Conservation (phyloP, 2,797 vertebrate species). For the Molothrus aeneus region DNA sequence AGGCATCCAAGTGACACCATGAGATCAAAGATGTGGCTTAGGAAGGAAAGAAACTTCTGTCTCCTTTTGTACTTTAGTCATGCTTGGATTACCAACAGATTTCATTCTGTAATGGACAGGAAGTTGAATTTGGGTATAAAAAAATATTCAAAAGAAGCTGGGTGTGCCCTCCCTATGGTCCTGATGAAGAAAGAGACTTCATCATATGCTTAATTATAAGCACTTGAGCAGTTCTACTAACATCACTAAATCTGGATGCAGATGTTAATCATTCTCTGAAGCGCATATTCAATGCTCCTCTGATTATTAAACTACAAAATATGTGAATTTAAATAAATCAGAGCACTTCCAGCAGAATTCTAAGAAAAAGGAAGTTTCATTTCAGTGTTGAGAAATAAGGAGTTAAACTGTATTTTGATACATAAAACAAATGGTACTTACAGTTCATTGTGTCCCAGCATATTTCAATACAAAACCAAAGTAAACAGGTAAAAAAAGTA, state of each 20-base stretch:
- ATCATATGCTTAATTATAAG: neutral
- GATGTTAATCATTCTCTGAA: constrained; percentile 21
- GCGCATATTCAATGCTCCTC: neutral
- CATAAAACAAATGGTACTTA: neutral
- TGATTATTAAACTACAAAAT: neutral
- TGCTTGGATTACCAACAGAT: constrained; percentile 32
- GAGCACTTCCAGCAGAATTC: neutral
- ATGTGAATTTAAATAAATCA: neutral
- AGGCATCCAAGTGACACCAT: neutral
- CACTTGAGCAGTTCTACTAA: neutral
- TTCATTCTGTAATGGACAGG: neutral
- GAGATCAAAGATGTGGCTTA: constrained; percentile 24
- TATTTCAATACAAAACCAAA: constrained; percentile 8
- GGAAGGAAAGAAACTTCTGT: constrained; percentile 15
- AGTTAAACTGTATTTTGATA: neutral
- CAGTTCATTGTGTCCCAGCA: neutral
- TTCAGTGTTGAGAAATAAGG: neutral
- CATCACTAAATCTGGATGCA: neutral
- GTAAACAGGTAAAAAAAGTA: neutral
- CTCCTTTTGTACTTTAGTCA: neutral
- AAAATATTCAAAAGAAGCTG: constrained; percentile 25
- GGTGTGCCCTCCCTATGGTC: neutral
- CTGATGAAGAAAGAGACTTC: constrained; percentile 4
- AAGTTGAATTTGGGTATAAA: constrained; percentile 15
- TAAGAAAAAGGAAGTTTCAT: neutral